A percentile compares a stretch with the other conserved stretches of the same genome.
Conservation (phyloP, 2,797 vertebrate genomes). For the Danio albolineatus region DNA sequence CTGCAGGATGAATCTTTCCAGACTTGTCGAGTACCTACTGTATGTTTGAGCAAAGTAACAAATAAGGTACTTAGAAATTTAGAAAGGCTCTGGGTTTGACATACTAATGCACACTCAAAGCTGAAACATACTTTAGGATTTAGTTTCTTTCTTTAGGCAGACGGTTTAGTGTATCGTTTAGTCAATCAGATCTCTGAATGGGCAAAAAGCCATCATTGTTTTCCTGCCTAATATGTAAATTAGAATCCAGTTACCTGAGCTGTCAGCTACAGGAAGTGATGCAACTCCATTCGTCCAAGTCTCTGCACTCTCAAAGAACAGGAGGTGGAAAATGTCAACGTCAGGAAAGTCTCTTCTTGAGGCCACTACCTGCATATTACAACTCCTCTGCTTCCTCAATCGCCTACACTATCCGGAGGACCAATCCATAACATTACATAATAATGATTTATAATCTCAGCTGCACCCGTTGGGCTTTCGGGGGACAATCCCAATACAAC, state of each 20-base stretch:
- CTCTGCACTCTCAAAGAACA: constrained; percentile 28
- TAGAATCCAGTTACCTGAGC: background rate
- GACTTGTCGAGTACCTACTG: background rate
- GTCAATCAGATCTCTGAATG: background rate
- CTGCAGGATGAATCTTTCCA: background rate
- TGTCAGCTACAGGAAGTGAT: constrained; percentile 2
- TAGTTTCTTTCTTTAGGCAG: background rate
- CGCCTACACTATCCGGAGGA: constrained; percentile 52
- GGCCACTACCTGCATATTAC: constrained; percentile 40
- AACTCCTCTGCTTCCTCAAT: constrained; percentile 37
- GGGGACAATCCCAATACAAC: constrained; percentile 36
- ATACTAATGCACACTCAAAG: background rate
- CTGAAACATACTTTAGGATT: background rate
- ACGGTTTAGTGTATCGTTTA: background rate
- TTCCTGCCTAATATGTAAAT: background rate
- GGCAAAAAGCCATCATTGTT: background rate
- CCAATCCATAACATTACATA: constrained; percentile 58
- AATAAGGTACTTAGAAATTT: background rate
- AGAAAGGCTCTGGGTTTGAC: background rate
- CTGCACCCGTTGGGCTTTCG: constrained; percentile 30
- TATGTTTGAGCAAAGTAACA: background rate
- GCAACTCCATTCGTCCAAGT: background rate
- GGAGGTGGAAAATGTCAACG: constrained; percentile 32
- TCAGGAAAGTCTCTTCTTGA: constrained; percentile 41
- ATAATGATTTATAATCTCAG: constrained; percentile 56